Conservation (phyloP, 30 jellyfish, hydroid and myxozoan species). For the Cassiopea xamachana region DNA sequence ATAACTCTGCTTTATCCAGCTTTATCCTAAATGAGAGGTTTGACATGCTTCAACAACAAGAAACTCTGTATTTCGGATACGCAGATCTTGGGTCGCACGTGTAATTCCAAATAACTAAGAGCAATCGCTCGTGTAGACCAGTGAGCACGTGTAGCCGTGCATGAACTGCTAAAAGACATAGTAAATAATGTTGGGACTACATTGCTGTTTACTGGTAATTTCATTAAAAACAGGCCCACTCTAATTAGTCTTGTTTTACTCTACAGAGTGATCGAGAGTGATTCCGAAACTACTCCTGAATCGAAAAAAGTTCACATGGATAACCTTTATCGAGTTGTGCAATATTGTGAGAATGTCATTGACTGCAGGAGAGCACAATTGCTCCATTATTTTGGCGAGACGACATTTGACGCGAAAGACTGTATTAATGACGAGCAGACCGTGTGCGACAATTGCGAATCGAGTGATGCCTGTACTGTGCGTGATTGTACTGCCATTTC, state of each 20-base stretch:
- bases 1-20: no score
- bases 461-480: constrained; percentile 22
- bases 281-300: constrained; percentile 74
- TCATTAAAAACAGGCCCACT: not conserved
- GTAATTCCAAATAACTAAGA: no score
- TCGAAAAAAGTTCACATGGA: constrained; percentile 93
- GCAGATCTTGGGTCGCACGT: no score
- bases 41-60: no score
- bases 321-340: constrained; percentile 94
- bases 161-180: no score
- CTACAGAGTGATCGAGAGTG: constrained; percentile 89
- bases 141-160: no score
- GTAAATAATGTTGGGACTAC: no score
- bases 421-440: constrained; percentile 80
- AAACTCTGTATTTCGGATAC: no score
- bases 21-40: no score
- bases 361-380: constrained; percentile 99
- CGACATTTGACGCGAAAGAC: constrained; percentile 74
- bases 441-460: constrained; percentile 88
- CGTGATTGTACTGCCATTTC: constrained; percentile 84
- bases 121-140: no score
- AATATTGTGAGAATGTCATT: constrained; percentile 92
- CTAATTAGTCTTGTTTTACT: not conserved
- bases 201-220: no score
- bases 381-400: constrained; percentile 97